Percentiles rank a stretch among this genome's conserved stretches.
phyloP scores from a whole-genome alignment of 2,797 vertebrate genomes.

The Acanthurus lineatus region DNA sequence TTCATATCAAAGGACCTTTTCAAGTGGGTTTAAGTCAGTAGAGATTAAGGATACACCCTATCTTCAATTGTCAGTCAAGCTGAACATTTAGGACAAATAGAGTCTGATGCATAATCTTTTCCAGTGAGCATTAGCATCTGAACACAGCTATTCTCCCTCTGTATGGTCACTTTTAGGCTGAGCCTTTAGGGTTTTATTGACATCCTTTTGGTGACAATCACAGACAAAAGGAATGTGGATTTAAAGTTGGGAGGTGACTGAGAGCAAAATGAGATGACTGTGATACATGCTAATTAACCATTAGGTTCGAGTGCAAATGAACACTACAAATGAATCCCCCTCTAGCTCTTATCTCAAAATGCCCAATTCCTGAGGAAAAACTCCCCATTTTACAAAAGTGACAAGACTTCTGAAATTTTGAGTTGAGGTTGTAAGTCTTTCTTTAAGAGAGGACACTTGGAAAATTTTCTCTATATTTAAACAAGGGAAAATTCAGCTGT shows the following conservation, averaged over 20 bases:
- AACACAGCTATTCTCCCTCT: background rate
- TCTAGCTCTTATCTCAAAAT: background rate
- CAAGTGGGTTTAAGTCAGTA: background rate
- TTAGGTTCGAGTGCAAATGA: background rate
- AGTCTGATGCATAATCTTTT: background rate
- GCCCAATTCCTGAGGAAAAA: background rate
- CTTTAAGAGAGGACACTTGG: too few relatives aligned
- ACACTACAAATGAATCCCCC: background rate
- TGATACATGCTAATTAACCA: conserved; percentile 21
- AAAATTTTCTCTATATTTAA: background rate
- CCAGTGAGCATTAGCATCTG: conserved; percentile 24
- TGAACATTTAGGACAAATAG: background rate
- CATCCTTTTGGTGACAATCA: background rate
- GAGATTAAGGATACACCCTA: background rate
- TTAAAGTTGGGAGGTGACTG: background rate
- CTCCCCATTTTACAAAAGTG: background rate
- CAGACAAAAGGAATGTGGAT: conserved; percentile 42
- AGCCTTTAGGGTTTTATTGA: background rate
- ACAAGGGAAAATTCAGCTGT: background rate
- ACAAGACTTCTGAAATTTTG: background rate
- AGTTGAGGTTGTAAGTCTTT: too few relatives aligned
- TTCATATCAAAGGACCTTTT: background rate
- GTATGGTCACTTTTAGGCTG: background rate
- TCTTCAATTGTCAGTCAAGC: conserved; percentile 14
- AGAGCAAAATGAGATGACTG: background rate